Base-by-base conservation (phyloP, 2,113 vertebrate genomes). In the Hassar affinis region DNA sequence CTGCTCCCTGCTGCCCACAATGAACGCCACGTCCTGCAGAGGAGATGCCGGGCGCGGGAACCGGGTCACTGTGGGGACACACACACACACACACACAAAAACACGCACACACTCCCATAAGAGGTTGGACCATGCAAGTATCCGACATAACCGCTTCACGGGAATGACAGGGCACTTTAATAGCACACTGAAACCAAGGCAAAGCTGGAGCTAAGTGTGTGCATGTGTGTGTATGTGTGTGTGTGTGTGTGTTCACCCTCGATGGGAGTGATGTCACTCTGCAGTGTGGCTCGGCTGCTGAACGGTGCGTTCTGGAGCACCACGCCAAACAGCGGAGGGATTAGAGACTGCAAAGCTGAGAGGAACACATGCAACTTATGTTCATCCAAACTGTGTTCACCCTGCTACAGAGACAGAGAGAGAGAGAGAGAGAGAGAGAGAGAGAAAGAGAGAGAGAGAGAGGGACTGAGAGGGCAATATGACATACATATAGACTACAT, bases 301-400 rank as follows among this genome's bases (percentile, higher is more conserved):
- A 99, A 99, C 47, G 97, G 97, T 47, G 98, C 97, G 12, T 98
- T 96, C 92, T 96, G 96, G 2, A 99, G 93, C 91, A 99, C 97
- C 78, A 96, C 92, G 18, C 97, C 95, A 87, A 98, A 99, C 69
- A 99, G 93, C 2, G 97, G 95, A 52, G 98, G 96, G 90, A 96
- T 99, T 89, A 99, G 89, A 0, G 98, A 99, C 93, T 99, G 98
- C 89, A 98, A 92, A 49, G 97, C 97, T 15, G 98, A 98, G 54
- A 99, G 95, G 87, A 96, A 96, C 90, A 96, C 91, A 80, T 99
- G 98, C 3, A 99, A 95, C 85, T 98, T 98, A 89, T 99, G 96
- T 84, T 99, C 98, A 88, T 99, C 98, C 90, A 99, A 90, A 71
- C 96, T 93, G 9, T 96, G 97, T 51, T 99, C 98, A 87, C 96